These are phyloP conservation scores for Gastrophryne carolinensis DNA, from an alignment of 2,797 vertebrate species.

Conservation along the genomic window DNA sequence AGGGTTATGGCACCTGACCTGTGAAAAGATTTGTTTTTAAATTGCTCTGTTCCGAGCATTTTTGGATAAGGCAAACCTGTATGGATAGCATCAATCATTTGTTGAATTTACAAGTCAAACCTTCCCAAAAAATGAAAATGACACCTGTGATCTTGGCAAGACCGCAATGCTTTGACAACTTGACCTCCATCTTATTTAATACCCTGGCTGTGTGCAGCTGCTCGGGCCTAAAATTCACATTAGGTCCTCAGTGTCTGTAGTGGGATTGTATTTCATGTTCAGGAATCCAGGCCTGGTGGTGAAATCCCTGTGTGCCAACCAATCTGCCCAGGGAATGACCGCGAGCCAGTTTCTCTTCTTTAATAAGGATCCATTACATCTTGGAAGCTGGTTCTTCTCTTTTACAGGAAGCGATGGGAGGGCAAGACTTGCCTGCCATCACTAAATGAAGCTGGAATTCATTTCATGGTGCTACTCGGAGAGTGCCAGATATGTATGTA, in stretches of 20 bases:
- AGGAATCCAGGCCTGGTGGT: conserved; percentile 7
- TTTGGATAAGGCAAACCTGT: no score
- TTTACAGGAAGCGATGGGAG: conserved; percentile 1
- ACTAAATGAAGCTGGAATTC: conserved; percentile 8
- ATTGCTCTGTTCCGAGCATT: no score
- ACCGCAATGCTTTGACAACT: conserved; percentile 1
- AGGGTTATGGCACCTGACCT: no score
- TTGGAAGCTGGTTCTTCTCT: neutral
- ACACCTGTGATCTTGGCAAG: conserved; percentile 35
- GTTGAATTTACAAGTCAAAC: no score
- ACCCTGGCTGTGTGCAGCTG: conserved; percentile 18
- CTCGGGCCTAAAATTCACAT: conserved; percentile 24
- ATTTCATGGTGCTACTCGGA: conserved; percentile 24
- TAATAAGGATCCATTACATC: conserved; percentile 45
- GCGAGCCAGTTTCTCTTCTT: conserved; percentile 27
- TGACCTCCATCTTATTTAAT: conserved; percentile 3
- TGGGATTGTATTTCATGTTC: conserved; percentile 35
- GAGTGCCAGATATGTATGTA: conserved; percentile 18
- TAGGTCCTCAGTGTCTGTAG: neutral
- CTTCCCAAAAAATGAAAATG: neutral
- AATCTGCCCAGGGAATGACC: conserved; percentile 27
- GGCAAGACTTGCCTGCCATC: neutral
- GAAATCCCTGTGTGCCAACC: conserved; percentile 42
- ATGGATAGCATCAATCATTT: no score
- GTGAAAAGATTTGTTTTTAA: no score